Conservation (phyloP, 2,797 vertebrate genomes). For the Pangasius mekongensis region DNA sequence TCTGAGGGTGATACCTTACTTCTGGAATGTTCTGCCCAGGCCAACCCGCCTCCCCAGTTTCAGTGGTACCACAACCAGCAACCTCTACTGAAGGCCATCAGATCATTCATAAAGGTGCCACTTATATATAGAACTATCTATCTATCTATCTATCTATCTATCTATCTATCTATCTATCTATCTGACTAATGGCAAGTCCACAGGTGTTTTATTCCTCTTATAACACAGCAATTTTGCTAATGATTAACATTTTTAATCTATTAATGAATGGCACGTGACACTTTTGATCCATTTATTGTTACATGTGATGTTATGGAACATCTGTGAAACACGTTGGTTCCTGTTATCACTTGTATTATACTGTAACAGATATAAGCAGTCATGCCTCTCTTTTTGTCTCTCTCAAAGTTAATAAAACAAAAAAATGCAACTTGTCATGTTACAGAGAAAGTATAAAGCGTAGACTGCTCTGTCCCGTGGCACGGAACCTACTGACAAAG, state of each 20-base stretch:
- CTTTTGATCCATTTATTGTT: neutral
- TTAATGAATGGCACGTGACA: neutral
- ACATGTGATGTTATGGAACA: neutral
- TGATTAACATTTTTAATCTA: neutral
- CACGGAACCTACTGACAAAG: neutral
- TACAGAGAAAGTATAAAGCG: too few species aligned
- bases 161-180: too few species aligned
- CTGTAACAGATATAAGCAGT: too few species aligned
- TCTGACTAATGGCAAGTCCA: neutral
- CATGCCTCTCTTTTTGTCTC: neutral
- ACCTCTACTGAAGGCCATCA: slow-evolving; percentile 66
- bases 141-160: too few species aligned
- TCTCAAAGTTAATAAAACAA: too few species aligned
- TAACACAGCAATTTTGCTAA: neutral
- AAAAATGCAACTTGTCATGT: too few species aligned
- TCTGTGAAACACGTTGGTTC: neutral
- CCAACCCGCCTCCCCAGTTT: slow-evolving; percentile 82
- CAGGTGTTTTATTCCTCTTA: neutral
- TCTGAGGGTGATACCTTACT: slow-evolving; percentile 77
- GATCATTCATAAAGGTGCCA: slow-evolving; percentile 69
- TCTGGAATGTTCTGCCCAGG: slow-evolving; percentile 77
- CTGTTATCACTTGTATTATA: neutral
- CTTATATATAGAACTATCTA: neutral
- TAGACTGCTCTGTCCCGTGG: neutral
- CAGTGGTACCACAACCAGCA: slow-evolving; percentile 81